A percentile compares a stretch with the other conserved stretches of the same genome.
These are phyloP conservation scores for Xanthorhoe designata DNA, from an alignment of 2,888 invertebrate genomes.

Conservation along the genomic window DNA sequence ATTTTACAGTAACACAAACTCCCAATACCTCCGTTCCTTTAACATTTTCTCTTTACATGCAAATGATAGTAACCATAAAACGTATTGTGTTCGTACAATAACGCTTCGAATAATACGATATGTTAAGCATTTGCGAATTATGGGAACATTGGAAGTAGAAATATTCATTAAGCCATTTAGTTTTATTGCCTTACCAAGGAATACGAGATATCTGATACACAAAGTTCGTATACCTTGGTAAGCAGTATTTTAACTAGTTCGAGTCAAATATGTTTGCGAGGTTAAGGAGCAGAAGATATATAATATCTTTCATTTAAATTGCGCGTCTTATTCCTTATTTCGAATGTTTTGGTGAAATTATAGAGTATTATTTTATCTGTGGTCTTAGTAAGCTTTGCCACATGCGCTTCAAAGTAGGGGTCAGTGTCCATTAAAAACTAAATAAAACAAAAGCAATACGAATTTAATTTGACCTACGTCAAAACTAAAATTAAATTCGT, in stretches of 20 bases:
- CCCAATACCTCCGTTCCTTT: constrained; percentile 64
- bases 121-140: constrained; percentile 52
- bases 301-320: no score
- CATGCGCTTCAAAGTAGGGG: no score
- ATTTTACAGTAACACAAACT: constrained; percentile 72
- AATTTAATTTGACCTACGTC: neutral
- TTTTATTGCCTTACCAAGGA: constrained; percentile 25
- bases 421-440: no score
- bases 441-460: no score
- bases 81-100: constrained; percentile 57
- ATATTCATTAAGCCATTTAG: constrained; percentile 41
- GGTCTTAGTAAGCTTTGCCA: no score
- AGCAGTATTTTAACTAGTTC: constrained; percentile 33
- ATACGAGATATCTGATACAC: constrained; percentile 7
- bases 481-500: no score
- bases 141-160: constrained; percentile 39
- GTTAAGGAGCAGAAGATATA: no score
- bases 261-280: neutral
- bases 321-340: no score
- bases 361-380: no score
- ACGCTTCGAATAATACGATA: constrained; percentile 55
- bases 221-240: constrained; percentile 33
- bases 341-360: no score
- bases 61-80: constrained; percentile 65
- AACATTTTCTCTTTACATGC: constrained; percentile 69